Conservation (phyloP, 2,797 vertebrate species). For the Poeciliopsis gracilis region DNA sequence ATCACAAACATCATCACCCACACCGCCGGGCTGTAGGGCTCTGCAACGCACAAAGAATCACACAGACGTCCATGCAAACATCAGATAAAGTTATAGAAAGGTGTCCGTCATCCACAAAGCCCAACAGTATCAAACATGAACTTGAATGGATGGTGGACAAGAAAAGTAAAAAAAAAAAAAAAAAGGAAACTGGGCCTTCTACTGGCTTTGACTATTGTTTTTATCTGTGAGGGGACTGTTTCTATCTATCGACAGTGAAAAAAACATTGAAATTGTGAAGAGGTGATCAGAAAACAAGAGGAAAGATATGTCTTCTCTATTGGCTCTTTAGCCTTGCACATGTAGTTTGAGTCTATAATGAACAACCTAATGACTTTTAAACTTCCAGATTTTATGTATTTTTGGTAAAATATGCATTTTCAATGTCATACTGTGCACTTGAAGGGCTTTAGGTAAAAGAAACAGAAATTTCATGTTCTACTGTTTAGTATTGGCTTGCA, state of each 20-base stretch:
- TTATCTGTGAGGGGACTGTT: background rate
- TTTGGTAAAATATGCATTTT: background rate
- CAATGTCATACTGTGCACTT: too few species aligned
- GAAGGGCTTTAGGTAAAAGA: background rate
- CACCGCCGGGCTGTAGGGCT: constrained; percentile 94
- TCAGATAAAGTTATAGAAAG: constrained; percentile 31
- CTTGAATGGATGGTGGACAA: background rate
- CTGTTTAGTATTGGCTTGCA: background rate
- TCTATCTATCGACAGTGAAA: background rate
- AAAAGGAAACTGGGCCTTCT: background rate
- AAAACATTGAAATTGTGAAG: background rate
- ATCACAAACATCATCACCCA: constrained; percentile 99
- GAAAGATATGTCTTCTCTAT: background rate
- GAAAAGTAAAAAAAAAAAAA: background rate
- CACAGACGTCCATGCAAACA: constrained; percentile 15
- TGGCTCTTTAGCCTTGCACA: background rate
- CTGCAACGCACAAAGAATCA: constrained; percentile 70
- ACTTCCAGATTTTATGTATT: background rate
- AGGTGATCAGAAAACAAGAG: background rate
- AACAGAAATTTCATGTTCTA: background rate
- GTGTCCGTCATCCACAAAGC: constrained; percentile 14
- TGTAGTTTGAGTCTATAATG: background rate
- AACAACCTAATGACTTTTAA: background rate
- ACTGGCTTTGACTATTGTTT: background rate
- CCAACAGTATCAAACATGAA: background rate